phyloP scores from a whole-genome alignment of 1,140 invertebrate genomes.

The Mizuhopecten yessoensis region DNA sequence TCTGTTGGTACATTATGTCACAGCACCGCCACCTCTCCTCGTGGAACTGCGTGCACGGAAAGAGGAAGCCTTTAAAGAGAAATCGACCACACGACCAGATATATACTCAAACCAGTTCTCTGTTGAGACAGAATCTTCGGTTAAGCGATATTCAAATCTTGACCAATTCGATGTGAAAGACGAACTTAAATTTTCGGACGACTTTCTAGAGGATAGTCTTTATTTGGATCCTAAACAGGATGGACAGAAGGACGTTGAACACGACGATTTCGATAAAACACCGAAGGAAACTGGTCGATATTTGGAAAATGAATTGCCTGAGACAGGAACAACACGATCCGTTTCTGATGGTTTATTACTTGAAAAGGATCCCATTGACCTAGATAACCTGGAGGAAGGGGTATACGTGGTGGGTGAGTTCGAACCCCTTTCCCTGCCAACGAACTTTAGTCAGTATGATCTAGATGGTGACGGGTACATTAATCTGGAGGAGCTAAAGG shows the following conservation, averaged over 20 bases:
- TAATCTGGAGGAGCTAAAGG: not conserved
- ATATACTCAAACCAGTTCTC: not conserved
- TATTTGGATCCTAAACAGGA: not conserved
- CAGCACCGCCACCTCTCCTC: not conserved
- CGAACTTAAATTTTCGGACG: not conserved
- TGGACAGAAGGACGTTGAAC: not conserved
- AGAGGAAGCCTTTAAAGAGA: not conserved
- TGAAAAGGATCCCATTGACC: not conserved
- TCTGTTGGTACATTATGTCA: not conserved
- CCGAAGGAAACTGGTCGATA: not conserved
- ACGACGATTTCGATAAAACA: not conserved
- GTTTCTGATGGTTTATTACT: not conserved
- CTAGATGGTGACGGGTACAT: constrained; percentile 4
- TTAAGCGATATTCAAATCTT: not conserved
- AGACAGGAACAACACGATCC: not conserved
- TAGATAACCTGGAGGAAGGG: not conserved
- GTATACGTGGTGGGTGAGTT: not conserved
- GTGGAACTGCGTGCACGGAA: not conserved
- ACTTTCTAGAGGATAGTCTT: not conserved
- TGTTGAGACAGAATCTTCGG: not conserved
- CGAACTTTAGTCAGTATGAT: constrained; percentile 23
- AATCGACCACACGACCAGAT: not conserved
- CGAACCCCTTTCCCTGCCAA: not conserved
- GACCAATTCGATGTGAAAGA: constrained; percentile 5
- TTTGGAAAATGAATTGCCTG: not conserved